Base-by-base conservation (phyloP, 1,140 invertebrate species). In the Temnothorax longispinosus region DNA sequence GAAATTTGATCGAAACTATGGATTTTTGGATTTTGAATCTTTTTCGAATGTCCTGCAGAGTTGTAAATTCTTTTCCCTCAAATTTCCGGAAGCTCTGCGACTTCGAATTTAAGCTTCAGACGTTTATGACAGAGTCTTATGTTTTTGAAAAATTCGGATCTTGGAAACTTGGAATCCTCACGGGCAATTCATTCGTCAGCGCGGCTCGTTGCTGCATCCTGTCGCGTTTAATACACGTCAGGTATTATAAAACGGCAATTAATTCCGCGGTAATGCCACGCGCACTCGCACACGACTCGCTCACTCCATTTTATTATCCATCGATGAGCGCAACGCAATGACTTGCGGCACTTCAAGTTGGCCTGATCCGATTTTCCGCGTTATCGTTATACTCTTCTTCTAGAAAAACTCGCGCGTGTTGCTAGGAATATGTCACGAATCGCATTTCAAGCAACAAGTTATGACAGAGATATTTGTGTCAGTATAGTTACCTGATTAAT, bases 231-330 rank as follows among this genome's bases (percentile, higher is more conserved):
- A 82, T 47, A 18, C 52, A 41, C 50, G 7, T 69, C 50, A 47
- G 10, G 38, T 60, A 72, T 72, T 82, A 72, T 82, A 72, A 82
- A 82, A 82, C 27, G 38, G 38, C 67, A 82, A 82, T 82, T 82
- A 81, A 71, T 35, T 71, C 27, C 35, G 77, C 21, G 50, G 35
- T 69, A 81, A 81, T 71, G 41, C 32, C 35, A 18, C 50, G 75
- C 27, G 21, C 10, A 35, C n/a, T 41, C 13, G 41, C 38, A 50
- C 10, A 32, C 8, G 5, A 27, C 15, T 3, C 21, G 47, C 52
- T 52, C 47, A 21, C n/a, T 60, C 27, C 52, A 35, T 72, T 82
- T 47, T 69, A 69, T 69, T 69, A 47, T 47, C 72, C 38, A 81
- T 71, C 64, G 38, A 50, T 35, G n/a, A 71, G 35, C 3, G 8